These are phyloP conservation scores for Heteronetta atricapilla DNA, from an alignment of 2,113 vertebrate genomes.

Conservation along the genomic window DNA sequence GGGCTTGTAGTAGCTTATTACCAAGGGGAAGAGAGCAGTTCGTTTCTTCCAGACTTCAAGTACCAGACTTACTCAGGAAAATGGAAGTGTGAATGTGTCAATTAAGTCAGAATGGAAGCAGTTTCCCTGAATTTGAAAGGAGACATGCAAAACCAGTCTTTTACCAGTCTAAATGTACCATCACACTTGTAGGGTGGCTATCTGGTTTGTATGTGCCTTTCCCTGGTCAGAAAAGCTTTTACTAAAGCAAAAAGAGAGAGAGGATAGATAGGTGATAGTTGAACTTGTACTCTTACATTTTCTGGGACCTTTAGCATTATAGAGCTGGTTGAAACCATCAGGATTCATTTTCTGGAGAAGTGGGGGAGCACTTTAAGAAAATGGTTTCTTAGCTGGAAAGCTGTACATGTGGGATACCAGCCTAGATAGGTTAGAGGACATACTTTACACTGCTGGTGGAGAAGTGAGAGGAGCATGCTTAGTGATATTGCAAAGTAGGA, in stretches of 20 bases:
- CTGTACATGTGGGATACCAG: not conserved
- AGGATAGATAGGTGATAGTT: fast-evolving
- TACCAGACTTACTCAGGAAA: not conserved
- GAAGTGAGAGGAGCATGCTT: not conserved
- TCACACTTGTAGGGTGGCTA: not conserved
- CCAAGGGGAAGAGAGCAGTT: not conserved
- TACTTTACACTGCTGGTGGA: not conserved
- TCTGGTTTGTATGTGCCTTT: not conserved
- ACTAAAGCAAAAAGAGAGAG: not conserved
- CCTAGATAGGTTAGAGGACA: not conserved
- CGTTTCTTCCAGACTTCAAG: not conserved
- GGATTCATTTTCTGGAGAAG: not conserved
- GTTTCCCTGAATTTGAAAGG: not conserved
- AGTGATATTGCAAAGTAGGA: not conserved
- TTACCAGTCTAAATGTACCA: not conserved
- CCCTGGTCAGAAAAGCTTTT: not conserved
- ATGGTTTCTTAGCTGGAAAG: not conserved
- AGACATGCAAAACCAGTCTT: not conserved
- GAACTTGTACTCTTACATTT: not conserved
- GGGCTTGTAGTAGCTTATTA: not conserved
- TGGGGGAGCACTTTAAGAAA: not conserved
- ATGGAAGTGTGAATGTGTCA: not conserved
- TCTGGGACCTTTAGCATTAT: not conserved
- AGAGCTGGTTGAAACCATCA: not conserved
- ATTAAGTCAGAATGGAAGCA: not conserved